A percentile compares a stretch with the other conserved stretches of the same genome.
These are phyloP conservation scores for Atherinosoma microstoma DNA, from an alignment of 2,797 vertebrate genomes.

Conservation along the genomic window DNA sequence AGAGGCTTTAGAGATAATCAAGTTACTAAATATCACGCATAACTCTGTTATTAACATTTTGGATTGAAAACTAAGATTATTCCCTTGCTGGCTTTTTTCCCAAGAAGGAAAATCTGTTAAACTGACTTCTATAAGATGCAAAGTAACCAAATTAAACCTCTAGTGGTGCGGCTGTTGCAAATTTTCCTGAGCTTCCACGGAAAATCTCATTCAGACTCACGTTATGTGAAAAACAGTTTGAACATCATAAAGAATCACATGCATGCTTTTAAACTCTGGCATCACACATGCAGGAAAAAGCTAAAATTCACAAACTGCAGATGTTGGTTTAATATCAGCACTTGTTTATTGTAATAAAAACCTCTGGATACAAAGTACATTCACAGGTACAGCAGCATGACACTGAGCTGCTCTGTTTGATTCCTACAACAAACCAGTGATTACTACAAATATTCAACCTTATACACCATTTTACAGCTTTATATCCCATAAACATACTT, in stretches of 20 bases:
- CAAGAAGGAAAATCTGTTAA: too few relatives aligned
- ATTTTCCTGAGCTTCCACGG: too few relatives aligned
- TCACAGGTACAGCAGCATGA: slow-evolving; percentile 77
- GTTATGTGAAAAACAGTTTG: background rate
- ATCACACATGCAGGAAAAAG: background rate
- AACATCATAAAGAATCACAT: background rate
- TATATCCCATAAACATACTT: slow-evolving; percentile 73
- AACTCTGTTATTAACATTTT: too few relatives aligned
- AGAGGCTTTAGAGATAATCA: too few relatives aligned
- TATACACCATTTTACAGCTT: slow-evolving; percentile 68
- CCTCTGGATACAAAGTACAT: slow-evolving; percentile 86
- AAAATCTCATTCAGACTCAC: too few relatives aligned
- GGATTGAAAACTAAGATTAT: too few relatives aligned
- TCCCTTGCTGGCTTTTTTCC: too few relatives aligned
- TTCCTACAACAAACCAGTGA: slow-evolving; percentile 68
- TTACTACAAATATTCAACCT: slow-evolving; percentile 70
- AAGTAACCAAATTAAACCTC: too few relatives aligned
- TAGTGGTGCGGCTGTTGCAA: too few relatives aligned
- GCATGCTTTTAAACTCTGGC: too few relatives aligned
- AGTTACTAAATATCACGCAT: too few relatives aligned
- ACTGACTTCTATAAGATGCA: too few relatives aligned
- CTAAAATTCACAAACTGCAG: background rate
- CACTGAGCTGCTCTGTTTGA: slow-evolving; percentile 54
- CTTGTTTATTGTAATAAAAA: slow-evolving; percentile 85
- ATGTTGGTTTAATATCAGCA: slow-evolving; percentile 49